Evolutionary conservation across 2,888 invertebrate genomes (phyloP).

Genomic region (Melieria omissa): DNA sequence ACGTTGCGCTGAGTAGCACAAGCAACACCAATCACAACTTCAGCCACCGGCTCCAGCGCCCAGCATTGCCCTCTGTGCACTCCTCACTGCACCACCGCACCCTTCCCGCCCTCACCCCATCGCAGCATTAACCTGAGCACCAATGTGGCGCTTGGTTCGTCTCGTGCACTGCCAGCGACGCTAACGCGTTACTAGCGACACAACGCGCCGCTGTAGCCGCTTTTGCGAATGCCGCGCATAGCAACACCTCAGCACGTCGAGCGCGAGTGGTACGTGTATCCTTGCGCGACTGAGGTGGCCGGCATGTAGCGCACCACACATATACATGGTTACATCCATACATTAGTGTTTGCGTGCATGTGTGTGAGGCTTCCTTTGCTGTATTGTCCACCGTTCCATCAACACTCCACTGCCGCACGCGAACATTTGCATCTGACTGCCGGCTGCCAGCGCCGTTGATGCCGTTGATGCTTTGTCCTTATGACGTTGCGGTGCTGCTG

Average conservation of each 20-base stretch:
- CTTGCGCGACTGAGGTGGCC: constrained; percentile 1
- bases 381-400: no score
- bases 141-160: constrained; percentile 10
- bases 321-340: constrained; percentile 21
- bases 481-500: no score
- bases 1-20: background rate
- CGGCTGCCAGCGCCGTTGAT: no score
- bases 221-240: constrained; percentile 24
- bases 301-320: constrained; percentile 26
- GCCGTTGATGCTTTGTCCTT: no score
- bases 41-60: constrained; percentile 19
- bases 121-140: background rate
- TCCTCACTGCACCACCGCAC: background rate
- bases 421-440: no score
- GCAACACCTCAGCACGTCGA: constrained; percentile 31
- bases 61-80: constrained; percentile 17
- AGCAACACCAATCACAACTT: background rate
- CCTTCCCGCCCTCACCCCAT: background rate
- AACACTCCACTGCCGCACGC: no score
- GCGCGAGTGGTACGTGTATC: no score
- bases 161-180: constrained; percentile 28
- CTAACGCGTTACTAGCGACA: background rate
- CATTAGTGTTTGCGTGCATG: background rate
- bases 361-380: background rate
- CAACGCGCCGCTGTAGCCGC: background rate